These are phyloP conservation scores for Torymus tubicola DNA, from an alignment of 2,888 invertebrate genomes.

Conservation along the genomic window DNA sequence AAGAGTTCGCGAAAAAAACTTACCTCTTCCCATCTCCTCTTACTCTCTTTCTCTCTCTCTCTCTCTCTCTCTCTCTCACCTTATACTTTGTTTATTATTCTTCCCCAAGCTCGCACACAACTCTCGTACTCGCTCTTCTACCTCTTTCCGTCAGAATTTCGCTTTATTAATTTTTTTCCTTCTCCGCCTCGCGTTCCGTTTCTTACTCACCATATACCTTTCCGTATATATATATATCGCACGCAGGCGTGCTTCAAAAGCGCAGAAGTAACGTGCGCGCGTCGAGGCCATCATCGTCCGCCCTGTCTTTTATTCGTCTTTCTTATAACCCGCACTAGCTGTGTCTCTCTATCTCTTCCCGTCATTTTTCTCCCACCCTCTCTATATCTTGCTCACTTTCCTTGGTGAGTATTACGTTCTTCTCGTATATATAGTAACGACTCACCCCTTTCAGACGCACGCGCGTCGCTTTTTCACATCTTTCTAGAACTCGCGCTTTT, in stretches of 20 bases:
- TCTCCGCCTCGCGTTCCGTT: neutral
- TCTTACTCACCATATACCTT: conserved; percentile 21
- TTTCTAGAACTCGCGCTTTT: no score
- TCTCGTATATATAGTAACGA: neutral
- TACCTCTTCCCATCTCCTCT: conserved; percentile 1
- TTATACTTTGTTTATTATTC: conserved; percentile 33
- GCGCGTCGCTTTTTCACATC: no score
- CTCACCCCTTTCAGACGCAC: neutral
- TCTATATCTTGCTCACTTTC: neutral
- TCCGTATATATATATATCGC: conserved; percentile 11
- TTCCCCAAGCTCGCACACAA: neutral
- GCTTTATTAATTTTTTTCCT: conserved; percentile 39
- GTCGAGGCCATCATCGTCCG: conserved; percentile 34
- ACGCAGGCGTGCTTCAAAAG: conserved; percentile 28
- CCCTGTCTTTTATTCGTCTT: conserved; percentile 42
- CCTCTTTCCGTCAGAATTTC: conserved; percentile 8
- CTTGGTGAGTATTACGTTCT: no score
- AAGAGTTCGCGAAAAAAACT: conserved; percentile 6
- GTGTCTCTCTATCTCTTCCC: conserved; percentile 26
- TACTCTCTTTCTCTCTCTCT: neutral
- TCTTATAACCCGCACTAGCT: conserved; percentile 18
- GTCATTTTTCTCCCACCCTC: conserved; percentile 39
- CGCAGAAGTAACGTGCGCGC: conserved; percentile 36
- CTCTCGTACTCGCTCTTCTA: neutral
- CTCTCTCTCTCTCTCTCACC: neutral